A percentile compares a stretch with the other conserved stretches of the same genome.
Conservation (phyloP, 2,888 invertebrate genomes). For the Andricus quercusramuli region DNA sequence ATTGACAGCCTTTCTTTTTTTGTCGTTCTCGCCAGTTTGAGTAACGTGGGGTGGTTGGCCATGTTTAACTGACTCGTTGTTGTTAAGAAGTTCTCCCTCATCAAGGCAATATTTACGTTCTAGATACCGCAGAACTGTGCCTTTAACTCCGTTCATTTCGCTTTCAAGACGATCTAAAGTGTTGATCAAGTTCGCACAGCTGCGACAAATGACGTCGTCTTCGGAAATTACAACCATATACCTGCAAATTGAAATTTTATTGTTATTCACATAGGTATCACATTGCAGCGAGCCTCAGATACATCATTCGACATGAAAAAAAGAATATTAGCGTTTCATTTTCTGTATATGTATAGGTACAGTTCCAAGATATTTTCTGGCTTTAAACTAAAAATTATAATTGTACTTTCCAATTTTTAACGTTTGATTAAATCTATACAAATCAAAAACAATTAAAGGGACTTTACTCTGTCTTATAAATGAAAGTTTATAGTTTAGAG, state of each 20-base stretch:
- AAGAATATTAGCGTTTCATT: not conserved
- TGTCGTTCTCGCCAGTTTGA: not conserved
- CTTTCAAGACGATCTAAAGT: conserved; percentile 74
- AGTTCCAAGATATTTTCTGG: too few relatives aligned
- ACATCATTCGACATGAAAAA: not conserved
- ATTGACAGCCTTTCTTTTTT: not conserved
- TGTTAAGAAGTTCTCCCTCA: conserved; percentile 72
- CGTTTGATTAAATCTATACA: too few relatives aligned
- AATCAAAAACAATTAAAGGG: not conserved
- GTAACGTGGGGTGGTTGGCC: conserved; percentile 55
- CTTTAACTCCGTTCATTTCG: conserved; percentile 70
- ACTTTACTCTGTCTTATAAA: too few relatives aligned
- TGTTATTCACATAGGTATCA: not conserved
- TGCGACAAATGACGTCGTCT: conserved; percentile 76
- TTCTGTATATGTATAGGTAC: too few relatives aligned
- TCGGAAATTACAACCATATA: conserved; percentile 77
- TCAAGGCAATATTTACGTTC: conserved; percentile 75
- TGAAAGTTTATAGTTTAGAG: too few relatives aligned
- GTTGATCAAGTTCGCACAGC: conserved; percentile 76
- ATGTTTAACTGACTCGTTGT: conserved; percentile 60
- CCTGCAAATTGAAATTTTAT: conserved; percentile 54
- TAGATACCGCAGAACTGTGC: conserved; percentile 70
- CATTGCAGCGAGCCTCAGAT: too few relatives aligned
- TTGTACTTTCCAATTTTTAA: too few relatives aligned
- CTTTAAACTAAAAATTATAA: too few relatives aligned